Base-by-base conservation (phyloP, 2,113 vertebrate species). In the Nymphicus hollandicus region DNA sequence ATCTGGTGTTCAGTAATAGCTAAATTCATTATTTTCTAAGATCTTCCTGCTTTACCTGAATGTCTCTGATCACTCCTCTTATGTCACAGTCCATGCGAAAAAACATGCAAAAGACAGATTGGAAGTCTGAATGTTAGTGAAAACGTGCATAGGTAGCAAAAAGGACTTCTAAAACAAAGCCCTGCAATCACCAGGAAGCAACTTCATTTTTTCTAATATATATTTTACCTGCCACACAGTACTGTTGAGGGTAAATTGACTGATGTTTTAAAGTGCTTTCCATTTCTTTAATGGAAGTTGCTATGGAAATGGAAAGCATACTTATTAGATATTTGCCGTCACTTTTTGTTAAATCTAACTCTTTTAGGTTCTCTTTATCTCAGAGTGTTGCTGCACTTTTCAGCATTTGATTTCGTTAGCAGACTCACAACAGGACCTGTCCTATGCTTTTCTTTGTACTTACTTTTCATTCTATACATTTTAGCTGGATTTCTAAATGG, bases 211-310 rank as follows among this genome's bases (percentile, higher is more conserved):
- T 56, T 87, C 92, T 83, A 88, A 92, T 96, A 88, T 56, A 33
- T 96, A 86, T 96, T 96, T 95, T 96, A 65, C 76, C 69, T 96
- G 89, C 79, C 43, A 80, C 60, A 83, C 9, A 25, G 64, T 77
- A 78, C 60, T 90, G 82, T 91, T 96, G 93, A 93, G 69, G 69
- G 56, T 86, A 95, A 96, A 92, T 50, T 96, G 93, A 95, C 81
- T 96, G 94, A 95, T 93, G 79, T 90, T 89, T 91, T 95, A 80
- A 96, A 96, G 90, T 80, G 60, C 68, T 93, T 96, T 94, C 64
- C 1, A 4, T 77, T 91, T 68, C 90, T 95, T 89, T 86, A 80
- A 91, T 95, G 50, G 60, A 81, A 84, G 85, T 96, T 96, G 69
- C 95, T 86, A 94, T 96, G 93, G 96, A 93, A 96, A 96, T 56